Base-by-base conservation (phyloP, 1,140 invertebrate genomes). In the Coenobita brevimanus region DNA sequence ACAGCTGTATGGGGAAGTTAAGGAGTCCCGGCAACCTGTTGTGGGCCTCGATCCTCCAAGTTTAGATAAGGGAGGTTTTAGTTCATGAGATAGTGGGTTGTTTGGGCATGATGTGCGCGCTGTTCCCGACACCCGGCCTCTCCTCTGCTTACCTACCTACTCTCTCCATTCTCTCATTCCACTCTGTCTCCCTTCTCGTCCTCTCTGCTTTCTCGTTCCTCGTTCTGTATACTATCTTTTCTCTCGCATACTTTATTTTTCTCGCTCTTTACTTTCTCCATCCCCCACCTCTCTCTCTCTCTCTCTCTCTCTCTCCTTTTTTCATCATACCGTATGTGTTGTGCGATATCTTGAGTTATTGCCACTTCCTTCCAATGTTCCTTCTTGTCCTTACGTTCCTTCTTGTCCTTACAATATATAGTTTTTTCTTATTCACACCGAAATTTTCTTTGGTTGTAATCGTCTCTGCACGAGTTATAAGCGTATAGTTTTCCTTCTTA, bases 41-140 rank as follows among this genome's bases (percentile, higher is more conserved):
- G 82, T 85, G 33, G 43, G 82, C 82, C 82, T 85, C 82, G 82
- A 85, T 85, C 82, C 82, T 78, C 82, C 73, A 85, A 85, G 82
- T 85, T 85, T 85, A 85, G 82, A 85, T 85, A 85, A 85, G 82
- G 75, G 82, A 78, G 82, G 82, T 82, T 85, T 85, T 85, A 85
- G 82, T 85, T 85, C 82, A 76, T 85, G 82, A 85, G 82, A 85
- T 85, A 85, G 71, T 76, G 73, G 82, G 71, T 41, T 76, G 82
- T 85, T 85, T n/a, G 38, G 82, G 50, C 82, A 85, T 85, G 82
- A 85, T 78, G 73, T 60, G 82, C 73, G 75, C 50, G 82, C 82
- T 78, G 82, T 85, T 85, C 50, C 82, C 69, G 67, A 41, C 82
- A 85, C 46, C 82, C 71, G 82, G 30, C 81, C 41, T 33, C 81